Base-by-base conservation (phyloP, 2,113 vertebrate genomes). In the Pogona vitticeps region DNA sequence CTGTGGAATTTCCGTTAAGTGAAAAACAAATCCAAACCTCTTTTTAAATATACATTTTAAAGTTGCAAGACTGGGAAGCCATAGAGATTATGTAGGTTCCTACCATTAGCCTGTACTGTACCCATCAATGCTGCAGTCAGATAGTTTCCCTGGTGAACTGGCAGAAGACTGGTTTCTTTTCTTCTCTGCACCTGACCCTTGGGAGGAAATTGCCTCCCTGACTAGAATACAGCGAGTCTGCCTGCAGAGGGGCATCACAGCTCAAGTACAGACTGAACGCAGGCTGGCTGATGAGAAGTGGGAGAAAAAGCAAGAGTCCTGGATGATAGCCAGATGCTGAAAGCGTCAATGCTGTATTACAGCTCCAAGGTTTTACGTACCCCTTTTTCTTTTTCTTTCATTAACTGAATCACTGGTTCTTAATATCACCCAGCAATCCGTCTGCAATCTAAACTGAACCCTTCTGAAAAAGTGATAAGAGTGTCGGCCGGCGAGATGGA, bases 371-470 rank as follows among this genome's bases (percentile, higher is more conserved):
- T 78, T 85, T 85, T 77, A 76, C 79, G 82, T 76, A 23, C 1
- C 20, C 70, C 88, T 88, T 90, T 13, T 83, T 89, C 76, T 56
- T 33, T 46, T 0, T 1, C 67, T 68, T 1, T 0, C 15, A 82
- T 72, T 83, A 42, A 38, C 9, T 87, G 67, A 85, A 1, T 63
- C 7, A 31, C 56, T 80, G 67, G n/a, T 36, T 80, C 68, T 85
- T 89, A 70, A 59, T 82, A 56, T 89, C 76, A 63, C 52, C 85
- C n/a, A 70, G 78, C 28, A 86, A 61, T 86, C 63, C 46, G 58
- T 79, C 70, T 85, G 42, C 28, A 80, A 59, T 80, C 76, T 42
- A 80, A 36, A 61, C 36, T 72, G 67, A 80, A 59, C 42, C 61
- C 56, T 42, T 6, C 76, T 71, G 52, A 14, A 82, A n/a, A 67